Evolutionary conservation across 2,113 vertebrate species (phyloP), one percentile per base, ranked within the genome.

Genomic region (Varanus salvator): DNA sequence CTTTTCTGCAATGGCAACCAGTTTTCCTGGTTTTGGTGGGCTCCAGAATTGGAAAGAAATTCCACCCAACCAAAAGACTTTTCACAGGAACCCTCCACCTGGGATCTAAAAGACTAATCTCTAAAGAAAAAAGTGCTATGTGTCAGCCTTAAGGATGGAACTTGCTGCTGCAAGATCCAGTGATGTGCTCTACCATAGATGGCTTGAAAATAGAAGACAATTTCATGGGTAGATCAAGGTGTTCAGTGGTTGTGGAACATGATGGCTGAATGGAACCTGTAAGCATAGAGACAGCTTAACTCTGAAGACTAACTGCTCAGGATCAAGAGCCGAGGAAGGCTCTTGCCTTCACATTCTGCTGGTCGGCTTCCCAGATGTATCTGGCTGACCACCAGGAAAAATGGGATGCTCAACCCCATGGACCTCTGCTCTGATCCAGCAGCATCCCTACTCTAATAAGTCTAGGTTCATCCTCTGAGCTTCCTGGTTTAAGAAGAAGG

Each of bases 61-160:
- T n/a, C 11, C 85, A 81, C 8, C 83, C 29, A 85, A 88, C 52
- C 68, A 74, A 87, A 82, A 21, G 68, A 15, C 19, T 21, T 23
- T 80, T 25, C n/a, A 54, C 50, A 5, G 87, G 52, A 0, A 17
- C 69, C 25, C 3, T 80, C 77, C 87, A 92, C n/a, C 17, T 75
- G 23, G 0, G 23, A 1, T n/a, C 50, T 27, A 25, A 74, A 64
- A 84, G 74, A 25, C 1, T 0, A 0, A 69, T 50, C 66, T 87
- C 87, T 25, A 2, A 29, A 80, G 29, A 38, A 54, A n/a, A 17
- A 31, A 75, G 89, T 68, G 25, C 57, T 72, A 3, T 7, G 78
- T 0, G 88, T 75, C 75, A 7, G 5, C 14, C 54, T 68, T 80
- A 44, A 3, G 31, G 38, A 57, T 54, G 27, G 50, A 82, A 80